Percentiles rank a stretch among this genome's conserved stretches.
Evolutionary conservation across 2,797 vertebrate species (phyloP).

Genomic region (Saxicola maurus): DNA sequence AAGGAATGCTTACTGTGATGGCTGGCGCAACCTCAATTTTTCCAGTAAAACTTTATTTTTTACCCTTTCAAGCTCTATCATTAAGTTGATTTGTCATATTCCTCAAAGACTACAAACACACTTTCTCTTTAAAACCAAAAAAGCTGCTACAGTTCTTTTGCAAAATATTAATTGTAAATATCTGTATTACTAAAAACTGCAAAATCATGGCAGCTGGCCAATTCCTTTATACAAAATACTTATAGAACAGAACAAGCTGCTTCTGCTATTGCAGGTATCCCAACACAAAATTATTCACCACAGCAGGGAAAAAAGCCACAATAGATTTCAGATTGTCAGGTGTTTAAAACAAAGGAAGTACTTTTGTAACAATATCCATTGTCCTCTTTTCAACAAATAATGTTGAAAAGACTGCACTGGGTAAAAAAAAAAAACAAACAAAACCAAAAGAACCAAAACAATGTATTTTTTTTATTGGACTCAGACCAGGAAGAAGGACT

Average conservation of each 20-base stretch:
- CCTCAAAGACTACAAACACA: neutral
- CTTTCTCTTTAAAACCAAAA: neutral
- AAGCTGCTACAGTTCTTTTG: neutral
- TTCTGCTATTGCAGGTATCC: neutral
- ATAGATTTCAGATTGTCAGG: neutral
- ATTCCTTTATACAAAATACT: neutral
- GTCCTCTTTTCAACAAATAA: neutral
- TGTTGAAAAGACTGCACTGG: neutral
- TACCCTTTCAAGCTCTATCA: neutral
- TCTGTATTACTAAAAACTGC: neutral
- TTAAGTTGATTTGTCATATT: neutral
- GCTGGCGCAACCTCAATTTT: conserved; percentile 72
- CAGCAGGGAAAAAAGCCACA: neutral
- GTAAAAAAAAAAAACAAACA: neutral
- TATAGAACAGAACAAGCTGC: neutral
- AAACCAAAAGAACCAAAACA: neutral
- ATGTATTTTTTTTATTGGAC: neutral
- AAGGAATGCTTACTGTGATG: conserved; percentile 73
- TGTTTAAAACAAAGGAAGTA: neutral
- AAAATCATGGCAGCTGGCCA: neutral
- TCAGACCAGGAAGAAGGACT: neutral
- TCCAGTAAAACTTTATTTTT: conserved; percentile 11
- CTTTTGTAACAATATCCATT: accelerated
- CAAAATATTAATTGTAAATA: neutral
- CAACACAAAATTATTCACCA: neutral